Evolutionary conservation across 2,888 invertebrate species (phyloP).

Genomic region (Eulithis prunata): DNA sequence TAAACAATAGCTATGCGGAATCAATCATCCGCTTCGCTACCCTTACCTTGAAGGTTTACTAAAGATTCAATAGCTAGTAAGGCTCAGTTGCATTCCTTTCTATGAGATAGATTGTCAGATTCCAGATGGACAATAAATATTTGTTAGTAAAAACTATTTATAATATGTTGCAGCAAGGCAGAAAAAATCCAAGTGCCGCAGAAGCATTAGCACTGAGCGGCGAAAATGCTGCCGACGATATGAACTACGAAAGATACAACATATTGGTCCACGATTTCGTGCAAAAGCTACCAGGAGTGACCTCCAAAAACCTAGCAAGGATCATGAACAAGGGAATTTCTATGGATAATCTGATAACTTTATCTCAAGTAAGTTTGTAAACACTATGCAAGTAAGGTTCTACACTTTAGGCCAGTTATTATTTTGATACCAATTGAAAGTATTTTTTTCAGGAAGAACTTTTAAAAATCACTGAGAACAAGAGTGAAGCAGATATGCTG

Average conservation of each 20-base stretch:
- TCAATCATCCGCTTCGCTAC: slow-evolving; percentile 18
- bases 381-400: not conserved
- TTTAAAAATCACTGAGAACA: slow-evolving; percentile 88
- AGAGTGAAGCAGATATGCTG: slow-evolving; percentile 87
- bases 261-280: slow-evolving; percentile 90
- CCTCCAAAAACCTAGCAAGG: slow-evolving; percentile 91
- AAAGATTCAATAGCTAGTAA: not conserved
- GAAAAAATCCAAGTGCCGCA: slow-evolving; percentile 90
- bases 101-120: not conserved
- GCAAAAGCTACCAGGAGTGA: slow-evolving; percentile 94
- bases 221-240: slow-evolving; percentile 86
- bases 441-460: slow-evolving; percentile 85
- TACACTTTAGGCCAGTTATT: not conserved
- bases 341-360: slow-evolving; percentile 85
- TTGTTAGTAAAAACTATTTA: slow-evolving; percentile 14
- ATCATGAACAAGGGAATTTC: slow-evolving; percentile 90
- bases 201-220: slow-evolving; percentile 89
- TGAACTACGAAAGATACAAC: slow-evolving; percentile 87
- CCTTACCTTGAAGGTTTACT: not conserved
- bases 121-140: slow-evolving; percentile 13
- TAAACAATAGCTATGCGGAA: slow-evolving; percentile 6
- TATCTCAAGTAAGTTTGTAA: slow-evolving; percentile 78
- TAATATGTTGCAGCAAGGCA: slow-evolving; percentile 86
- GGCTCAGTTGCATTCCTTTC: not conserved
- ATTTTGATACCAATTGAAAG: not conserved